Evolutionary conservation across 2,113 vertebrate genomes (phyloP), one percentile per base, ranked within the genome.

Genomic region (Colinus virginianus): DNA sequence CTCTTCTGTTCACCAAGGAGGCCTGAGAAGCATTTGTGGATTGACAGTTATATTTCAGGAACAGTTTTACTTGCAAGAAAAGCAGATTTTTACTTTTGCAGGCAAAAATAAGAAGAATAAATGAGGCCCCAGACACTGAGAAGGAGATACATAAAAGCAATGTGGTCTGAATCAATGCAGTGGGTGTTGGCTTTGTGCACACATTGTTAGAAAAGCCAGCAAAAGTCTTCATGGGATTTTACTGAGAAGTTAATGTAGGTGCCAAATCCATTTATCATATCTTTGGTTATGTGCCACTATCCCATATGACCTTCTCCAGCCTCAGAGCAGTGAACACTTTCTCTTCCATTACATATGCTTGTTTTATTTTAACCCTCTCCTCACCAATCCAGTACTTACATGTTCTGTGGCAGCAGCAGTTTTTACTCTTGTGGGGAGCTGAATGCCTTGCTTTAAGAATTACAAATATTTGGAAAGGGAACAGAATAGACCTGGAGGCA

Each of bases 261-360:
- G 88, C 88, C 88, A 95, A 91, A 95, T 88, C 56, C 90, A 86
- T 93, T 91, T 96, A 83, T 96, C 56, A 75, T 93, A 85, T 94
- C 26, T 84, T 96, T 95, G 83, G 92, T 90, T 88, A 19, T 0
- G 3, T 91, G 85, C 85, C 92, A 78, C 64, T 71, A n/a, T 86
- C 56, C 79, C 76, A 71, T 62, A 51, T 56, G 72, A 88, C 90
- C 79, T 88, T 75, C 78, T 86, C 30, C 40, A 69, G 30, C 58
- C 76, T 90, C 7, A 6, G 28, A 69, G 72, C 56, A 80, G 21
- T 51, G 56, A 95, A 48, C 25, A 13, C 61, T 88, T 94, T 95
- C 51, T 85, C 51, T 77, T 46, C 61, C n/a, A 43, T 46, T 78
- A 46, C 13, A 46, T 56, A 45, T 3, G 26, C 76, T 87, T 28